Base-by-base conservation (phyloP, 1,140 invertebrate species). In the Samia ricini region DNA sequence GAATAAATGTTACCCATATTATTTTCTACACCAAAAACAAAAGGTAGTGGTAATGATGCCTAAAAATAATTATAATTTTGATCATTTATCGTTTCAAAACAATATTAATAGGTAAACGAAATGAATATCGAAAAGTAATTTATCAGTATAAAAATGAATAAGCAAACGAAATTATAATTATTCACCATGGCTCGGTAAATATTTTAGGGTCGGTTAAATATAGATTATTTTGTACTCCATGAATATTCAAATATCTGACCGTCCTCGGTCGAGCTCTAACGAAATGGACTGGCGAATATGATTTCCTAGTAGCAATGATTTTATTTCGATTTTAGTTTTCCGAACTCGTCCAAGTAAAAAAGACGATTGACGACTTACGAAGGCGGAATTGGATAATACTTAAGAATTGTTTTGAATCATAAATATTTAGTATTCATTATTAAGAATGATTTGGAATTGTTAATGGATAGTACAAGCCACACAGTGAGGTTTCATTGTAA, bases 181-280 rank as follows among this genome's bases (percentile, higher is more conserved):
- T 42, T 42, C 33, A 42, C 33, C 33, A 42, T 12, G 10, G 12
- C 52, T n/a, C 21, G 22, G 52, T 24, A 55, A 55, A 55, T 24
- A 55, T 55, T 55, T 55, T 55, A 55, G 52, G 52, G 22, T 55
- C 33, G 33, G 18, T 55, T 55, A 22, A 55, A 24, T 8, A 55
- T 55, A 55, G 24, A 42, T 42, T 24, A 55, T 55, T 55, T 55
- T 55, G 24, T 24, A 55, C 22, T 24, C 21, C 21, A 55, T 55
- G 22, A 55, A 55, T 55, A 55, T 55, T 55, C 52, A 55, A 55
- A 23, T 8, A 15, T 19, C 24, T 55, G 52, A 55, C 52, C 52
- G 52, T 24, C 7, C 21, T 55, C 22, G 18, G 50, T 22, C 21
- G 22, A 19, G 52, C 24, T 55, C 7, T 55, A 8, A 19, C 22